phyloP scores from a whole-genome alignment of 2,888 invertebrate species.

The Phengaris arion region DNA sequence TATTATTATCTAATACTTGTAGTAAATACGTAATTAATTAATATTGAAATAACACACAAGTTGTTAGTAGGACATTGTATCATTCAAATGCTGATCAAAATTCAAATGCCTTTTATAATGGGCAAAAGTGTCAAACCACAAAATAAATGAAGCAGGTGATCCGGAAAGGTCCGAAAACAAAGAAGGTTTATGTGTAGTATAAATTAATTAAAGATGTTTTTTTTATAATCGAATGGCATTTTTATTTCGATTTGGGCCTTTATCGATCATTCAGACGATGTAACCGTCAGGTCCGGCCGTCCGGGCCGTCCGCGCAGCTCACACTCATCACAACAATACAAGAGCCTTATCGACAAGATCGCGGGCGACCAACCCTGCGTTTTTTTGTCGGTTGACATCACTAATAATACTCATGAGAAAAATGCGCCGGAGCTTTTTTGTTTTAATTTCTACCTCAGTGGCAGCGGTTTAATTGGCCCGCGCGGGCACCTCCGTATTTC shows the following conservation, averaged over 20 bases:
- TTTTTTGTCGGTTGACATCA: slow-evolving; percentile 76
- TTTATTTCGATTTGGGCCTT: slow-evolving; percentile 32
- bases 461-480: slow-evolving; percentile 79
- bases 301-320: slow-evolving; percentile 45
- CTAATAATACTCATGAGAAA: slow-evolving; percentile 80
- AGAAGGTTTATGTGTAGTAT: slow-evolving; percentile 3
- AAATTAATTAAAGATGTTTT: slow-evolving; percentile 26
- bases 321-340: slow-evolving; percentile 77
- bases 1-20: no score
- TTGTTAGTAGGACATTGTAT: background rate
- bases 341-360: slow-evolving; percentile 77
- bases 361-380: slow-evolving; percentile 67
- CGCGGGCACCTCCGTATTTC: slow-evolving; percentile 79
- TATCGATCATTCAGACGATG: slow-evolving; percentile 67
- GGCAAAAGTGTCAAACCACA: slow-evolving; percentile 19
- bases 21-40: no score
- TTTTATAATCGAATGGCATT: slow-evolving; percentile 18
- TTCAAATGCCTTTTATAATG: slow-evolving; percentile 8
- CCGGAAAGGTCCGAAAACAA: background rate
- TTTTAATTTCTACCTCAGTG: slow-evolving; percentile 81
- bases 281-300: slow-evolving; percentile 71
- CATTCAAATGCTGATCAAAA: background rate
- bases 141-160: slow-evolving; percentile 19
- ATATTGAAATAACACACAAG: background rate
- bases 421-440: slow-evolving; percentile 77